Conservation (phyloP, 2,888 invertebrate genomes). For the Lasioglossum lativentre region DNA sequence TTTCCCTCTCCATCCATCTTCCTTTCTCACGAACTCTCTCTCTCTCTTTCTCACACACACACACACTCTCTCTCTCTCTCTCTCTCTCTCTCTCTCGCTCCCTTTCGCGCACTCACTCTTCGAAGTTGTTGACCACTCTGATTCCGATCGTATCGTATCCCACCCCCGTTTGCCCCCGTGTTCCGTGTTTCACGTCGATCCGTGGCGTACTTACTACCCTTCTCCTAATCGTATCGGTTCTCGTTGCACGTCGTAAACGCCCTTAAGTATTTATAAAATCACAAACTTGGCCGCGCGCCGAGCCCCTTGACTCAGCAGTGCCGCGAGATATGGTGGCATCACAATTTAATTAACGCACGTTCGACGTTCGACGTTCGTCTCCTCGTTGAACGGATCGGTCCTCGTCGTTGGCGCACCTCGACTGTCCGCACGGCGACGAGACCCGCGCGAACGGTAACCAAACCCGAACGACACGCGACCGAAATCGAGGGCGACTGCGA, state of each 20-base stretch:
- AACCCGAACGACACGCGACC: not conserved
- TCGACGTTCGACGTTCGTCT: conserved; percentile 73
- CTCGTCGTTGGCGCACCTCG: conserved; percentile 40
- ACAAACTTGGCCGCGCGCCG: conserved; percentile 84
- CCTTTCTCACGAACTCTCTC: not conserved
- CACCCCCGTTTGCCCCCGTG: not conserved
- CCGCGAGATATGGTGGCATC: conserved; percentile 93
- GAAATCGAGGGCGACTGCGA: not conserved
- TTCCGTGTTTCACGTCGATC: conserved; percentile 22
- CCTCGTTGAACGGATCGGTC: conserved; percentile 56
- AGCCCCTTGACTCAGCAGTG: conserved; percentile 84
- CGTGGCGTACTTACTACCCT: conserved; percentile 11
- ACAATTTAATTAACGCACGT: conserved; percentile 86
- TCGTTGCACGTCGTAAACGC: conserved; percentile 75
- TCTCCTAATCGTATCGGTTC: conserved; percentile 31
- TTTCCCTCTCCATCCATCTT: not conserved
- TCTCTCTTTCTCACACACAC: too few species aligned
- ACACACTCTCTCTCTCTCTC: not conserved
- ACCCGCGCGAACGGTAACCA: not conserved
- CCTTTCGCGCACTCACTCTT: not conserved
- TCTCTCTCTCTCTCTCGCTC: not conserved
- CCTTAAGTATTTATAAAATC: conserved; percentile 84
- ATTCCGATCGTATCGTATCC: not conserved
- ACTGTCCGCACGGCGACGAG: conserved; percentile 29
- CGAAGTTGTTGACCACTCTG: not conserved